phyloP scores from a whole-genome alignment of 2,888 invertebrate genomes.

The Oxystoma pomonae region DNA sequence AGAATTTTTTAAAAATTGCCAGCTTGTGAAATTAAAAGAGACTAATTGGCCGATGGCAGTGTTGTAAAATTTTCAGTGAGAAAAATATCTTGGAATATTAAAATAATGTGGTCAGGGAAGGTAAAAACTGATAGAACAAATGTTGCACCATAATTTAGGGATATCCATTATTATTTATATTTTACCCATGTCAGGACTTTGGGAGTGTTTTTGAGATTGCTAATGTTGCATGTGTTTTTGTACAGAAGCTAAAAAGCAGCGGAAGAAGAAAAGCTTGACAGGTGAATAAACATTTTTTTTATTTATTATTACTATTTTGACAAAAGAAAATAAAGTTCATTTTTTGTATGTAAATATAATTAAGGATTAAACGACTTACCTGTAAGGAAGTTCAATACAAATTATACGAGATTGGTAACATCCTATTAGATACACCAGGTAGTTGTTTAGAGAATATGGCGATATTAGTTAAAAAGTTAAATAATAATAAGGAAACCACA shows the following conservation, averaged over 20 bases:
- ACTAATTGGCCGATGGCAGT: too few species aligned
- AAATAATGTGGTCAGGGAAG: background rate
- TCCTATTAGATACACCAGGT: too few species aligned
- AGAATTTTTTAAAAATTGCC: too few species aligned
- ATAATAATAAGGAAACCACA: too few species aligned
- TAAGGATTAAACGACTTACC: too few species aligned
- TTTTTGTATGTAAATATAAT: constrained; percentile 27
- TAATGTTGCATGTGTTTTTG: constrained; percentile 54
- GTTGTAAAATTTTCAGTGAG: background rate
- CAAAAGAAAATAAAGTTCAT: constrained; percentile 26
- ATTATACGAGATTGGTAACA: too few species aligned
- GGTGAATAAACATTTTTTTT: constrained; percentile 66
- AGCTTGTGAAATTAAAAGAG: too few species aligned
- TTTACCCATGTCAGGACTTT: constrained; percentile 49
- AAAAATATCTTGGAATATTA: background rate
- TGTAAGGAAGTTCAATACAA: too few species aligned
- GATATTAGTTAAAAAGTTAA: too few species aligned
- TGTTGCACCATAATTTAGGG: constrained; percentile 8
- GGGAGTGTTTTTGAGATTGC: constrained; percentile 50
- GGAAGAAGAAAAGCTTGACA: constrained; percentile 87
- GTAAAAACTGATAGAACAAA: constrained; percentile 3
- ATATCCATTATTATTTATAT: constrained; percentile 28
- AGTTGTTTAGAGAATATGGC: too few species aligned
- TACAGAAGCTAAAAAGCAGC: constrained; percentile 93
- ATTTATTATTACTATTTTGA: constrained; percentile 35